phyloP scores from a whole-genome alignment of 1,140 invertebrate species.

The Formica selysi region DNA sequence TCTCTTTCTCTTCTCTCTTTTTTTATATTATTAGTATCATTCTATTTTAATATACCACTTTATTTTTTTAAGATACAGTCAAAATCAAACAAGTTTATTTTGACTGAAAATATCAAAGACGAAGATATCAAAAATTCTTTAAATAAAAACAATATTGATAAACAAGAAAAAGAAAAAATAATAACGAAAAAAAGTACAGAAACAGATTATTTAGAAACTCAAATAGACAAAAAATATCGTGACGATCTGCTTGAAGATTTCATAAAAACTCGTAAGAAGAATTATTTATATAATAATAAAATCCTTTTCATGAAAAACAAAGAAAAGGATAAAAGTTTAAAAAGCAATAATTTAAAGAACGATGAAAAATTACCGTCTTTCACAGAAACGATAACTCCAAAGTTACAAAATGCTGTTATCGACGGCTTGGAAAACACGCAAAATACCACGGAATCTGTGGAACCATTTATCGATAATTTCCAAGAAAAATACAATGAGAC shows the following conservation, averaged over 20 bases:
- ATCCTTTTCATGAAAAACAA: not conserved
- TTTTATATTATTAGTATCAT: not conserved
- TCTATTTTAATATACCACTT: conserved; percentile 7
- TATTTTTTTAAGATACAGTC: conserved; percentile 6
- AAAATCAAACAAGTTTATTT: not conserved
- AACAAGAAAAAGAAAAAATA: conserved; percentile 2
- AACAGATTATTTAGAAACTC: not conserved
- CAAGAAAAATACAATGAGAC: conserved; percentile 72
- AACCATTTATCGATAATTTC: conserved; percentile 74
- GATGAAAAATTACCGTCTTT: conserved; percentile 70
- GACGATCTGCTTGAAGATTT: conserved; percentile 24
- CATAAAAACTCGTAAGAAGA: conserved; percentile 11
- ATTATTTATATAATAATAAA: conserved; percentile 33
- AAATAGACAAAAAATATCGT: not conserved
- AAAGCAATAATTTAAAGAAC: conserved; percentile 11
- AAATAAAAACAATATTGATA: not conserved
- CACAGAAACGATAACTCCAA: conserved; percentile 76
- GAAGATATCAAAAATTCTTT: conserved; percentile 4
- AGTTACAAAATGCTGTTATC: conserved; percentile 72
- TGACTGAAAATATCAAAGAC: not conserved
- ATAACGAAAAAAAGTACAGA: not conserved
- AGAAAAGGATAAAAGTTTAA: conserved; percentile 14
- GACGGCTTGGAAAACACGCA: conserved; percentile 72
- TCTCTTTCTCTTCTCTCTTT: too few relatives aligned
- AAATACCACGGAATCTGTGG: conserved; percentile 74